phyloP scores from a whole-genome alignment of 2,797 vertebrate species.

The Podargus strigoides region DNA sequence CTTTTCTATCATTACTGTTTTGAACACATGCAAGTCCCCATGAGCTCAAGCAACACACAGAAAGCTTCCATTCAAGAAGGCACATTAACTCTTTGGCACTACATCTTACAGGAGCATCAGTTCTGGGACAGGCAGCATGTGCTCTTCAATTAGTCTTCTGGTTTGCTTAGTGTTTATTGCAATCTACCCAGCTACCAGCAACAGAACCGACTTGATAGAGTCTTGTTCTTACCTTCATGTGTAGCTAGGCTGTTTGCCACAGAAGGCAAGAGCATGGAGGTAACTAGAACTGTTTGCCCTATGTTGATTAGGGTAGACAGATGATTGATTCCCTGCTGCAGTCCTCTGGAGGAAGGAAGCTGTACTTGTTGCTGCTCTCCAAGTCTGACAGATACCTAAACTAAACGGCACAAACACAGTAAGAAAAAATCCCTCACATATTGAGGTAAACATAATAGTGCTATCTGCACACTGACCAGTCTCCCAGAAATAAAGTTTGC shows the following conservation, averaged over 20 bases:
- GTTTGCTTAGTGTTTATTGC: constrained; percentile 15
- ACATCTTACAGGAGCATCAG: background rate
- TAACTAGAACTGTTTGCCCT: background rate
- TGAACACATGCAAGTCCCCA: background rate
- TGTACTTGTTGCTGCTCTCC: background rate
- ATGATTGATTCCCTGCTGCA: background rate
- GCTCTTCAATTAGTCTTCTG: background rate
- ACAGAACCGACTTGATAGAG: background rate
- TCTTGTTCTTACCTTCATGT: background rate
- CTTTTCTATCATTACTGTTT: background rate
- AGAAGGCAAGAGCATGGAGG: background rate
- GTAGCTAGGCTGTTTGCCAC: background rate
- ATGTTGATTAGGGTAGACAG: background rate
- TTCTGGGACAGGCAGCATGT: background rate
- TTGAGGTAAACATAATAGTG: background rate
- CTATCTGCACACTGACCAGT: background rate
- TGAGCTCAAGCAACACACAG: background rate
- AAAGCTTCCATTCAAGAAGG: constrained; percentile 3
- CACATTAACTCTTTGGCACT: background rate
- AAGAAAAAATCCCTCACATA: constrained; percentile 10
- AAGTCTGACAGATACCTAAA: background rate
- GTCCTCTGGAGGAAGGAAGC: background rate
- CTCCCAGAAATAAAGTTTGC: background rate
- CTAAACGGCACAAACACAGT: background rate
- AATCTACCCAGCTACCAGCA: background rate